A percentile compares a stretch with the other conserved stretches of the same genome.
Conservation (phyloP, 2,113 vertebrate genomes). For the Clarias macrocephalus region DNA sequence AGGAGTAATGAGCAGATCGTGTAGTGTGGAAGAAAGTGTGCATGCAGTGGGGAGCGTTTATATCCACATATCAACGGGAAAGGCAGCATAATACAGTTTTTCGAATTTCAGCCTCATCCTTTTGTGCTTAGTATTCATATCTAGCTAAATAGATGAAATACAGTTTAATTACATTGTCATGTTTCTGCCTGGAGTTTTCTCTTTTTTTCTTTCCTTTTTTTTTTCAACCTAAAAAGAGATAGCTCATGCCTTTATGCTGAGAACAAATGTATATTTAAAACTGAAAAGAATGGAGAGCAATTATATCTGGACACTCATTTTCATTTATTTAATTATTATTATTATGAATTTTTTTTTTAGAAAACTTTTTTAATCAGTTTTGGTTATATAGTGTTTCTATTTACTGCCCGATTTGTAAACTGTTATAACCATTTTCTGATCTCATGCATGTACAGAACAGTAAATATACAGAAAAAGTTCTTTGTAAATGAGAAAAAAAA, state of each 20-base stretch:
- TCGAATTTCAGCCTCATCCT: background rate
- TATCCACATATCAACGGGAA: conserved; percentile 6
- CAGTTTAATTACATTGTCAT: conserved; percentile 14
- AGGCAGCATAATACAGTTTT: background rate
- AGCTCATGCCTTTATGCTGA: conserved; percentile 4
- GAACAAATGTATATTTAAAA: conserved; percentile 3
- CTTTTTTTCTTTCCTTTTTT: background rate
- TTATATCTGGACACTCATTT: background rate
- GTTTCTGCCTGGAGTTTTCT: background rate
- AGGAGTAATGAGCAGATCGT: conserved; percentile 11
- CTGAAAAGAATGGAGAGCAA: background rate
- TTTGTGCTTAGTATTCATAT: conserved; percentile 1
- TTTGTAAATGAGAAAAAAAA: background rate
- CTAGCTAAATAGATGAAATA: background rate
- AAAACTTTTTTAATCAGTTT: background rate
- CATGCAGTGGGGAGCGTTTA: background rate
- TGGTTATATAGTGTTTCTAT: background rate
- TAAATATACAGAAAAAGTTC: background rate
- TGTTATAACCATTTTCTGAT: background rate
- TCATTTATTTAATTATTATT: background rate
- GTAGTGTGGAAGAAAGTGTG: background rate
- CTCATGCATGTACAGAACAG: background rate
- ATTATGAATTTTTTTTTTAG: background rate
- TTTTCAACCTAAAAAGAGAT: background rate
- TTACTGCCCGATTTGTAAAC: background rate